phyloP scores from a whole-genome alignment of 2,113 vertebrate genomes.

The Hydropotes inermis region DNA sequence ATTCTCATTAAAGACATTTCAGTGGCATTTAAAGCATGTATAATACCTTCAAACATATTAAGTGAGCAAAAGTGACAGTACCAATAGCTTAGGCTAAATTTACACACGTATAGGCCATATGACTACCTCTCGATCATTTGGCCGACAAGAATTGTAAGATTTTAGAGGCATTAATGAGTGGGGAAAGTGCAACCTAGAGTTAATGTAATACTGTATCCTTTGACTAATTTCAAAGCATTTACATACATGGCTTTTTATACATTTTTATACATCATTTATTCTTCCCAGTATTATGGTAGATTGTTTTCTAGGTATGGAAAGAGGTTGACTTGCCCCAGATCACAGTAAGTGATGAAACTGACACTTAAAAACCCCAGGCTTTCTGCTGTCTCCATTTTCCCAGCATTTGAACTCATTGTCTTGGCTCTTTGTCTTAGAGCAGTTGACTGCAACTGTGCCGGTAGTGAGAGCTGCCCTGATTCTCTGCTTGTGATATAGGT shows the following conservation, averaged over 20 bases:
- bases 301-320: background rate
- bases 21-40: background rate
- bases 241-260: background rate
- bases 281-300: background rate
- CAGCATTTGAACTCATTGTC: background rate
- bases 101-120: background rate
- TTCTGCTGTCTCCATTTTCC: background rate
- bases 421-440: background rate
- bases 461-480: background rate
- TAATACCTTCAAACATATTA: background rate
- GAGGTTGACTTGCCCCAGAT: background rate
- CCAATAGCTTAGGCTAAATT: background rate
- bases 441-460: background rate
- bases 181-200: background rate
- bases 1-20: constrained; percentile 25
- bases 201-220: background rate
- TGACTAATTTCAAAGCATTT: background rate
- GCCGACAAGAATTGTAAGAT: background rate
- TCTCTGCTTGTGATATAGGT: background rate
- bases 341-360: background rate
- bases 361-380: background rate
- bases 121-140: background rate
- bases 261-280: background rate
- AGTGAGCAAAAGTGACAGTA: background rate
- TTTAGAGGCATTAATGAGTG: background rate